Percentiles rank a stretch among this genome's conserved stretches.
Evolutionary conservation across 1,140 invertebrate genomes (phyloP).

Genomic region (Antheraea pernyi): DNA sequence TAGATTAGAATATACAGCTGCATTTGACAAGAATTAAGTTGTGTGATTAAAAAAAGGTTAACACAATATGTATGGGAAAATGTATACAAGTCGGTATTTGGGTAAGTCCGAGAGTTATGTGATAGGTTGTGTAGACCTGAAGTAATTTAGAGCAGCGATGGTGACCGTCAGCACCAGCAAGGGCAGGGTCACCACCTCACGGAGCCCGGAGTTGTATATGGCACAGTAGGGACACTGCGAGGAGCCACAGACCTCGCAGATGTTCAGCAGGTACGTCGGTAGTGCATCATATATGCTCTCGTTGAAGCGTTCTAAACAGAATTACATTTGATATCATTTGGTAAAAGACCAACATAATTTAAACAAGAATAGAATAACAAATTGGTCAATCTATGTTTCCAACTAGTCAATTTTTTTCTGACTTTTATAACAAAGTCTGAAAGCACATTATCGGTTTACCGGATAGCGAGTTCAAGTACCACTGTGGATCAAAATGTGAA

Average conservation of each 20-base stretch:
- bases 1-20: too few species aligned
- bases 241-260: slow-evolving; percentile 98
- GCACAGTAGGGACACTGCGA: slow-evolving; percentile 98
- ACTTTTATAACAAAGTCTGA: too few species aligned
- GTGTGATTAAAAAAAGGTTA: too few species aligned
- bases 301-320: slow-evolving; percentile 92
- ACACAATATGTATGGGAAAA: not conserved
- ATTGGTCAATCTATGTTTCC: too few species aligned
- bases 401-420: too few species aligned
- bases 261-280: slow-evolving; percentile 93
- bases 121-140: not conserved
- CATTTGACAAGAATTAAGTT: too few species aligned
- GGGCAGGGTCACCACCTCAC: slow-evolving; percentile 51
- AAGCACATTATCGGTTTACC: too few species aligned
- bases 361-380: too few species aligned
- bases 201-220: slow-evolving; percentile 87
- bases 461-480: too few species aligned
- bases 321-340: slow-evolving; percentile 43
- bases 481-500: too few species aligned
- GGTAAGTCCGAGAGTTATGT: not conserved
- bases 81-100: not conserved
- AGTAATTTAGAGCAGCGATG: not conserved
- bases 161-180: slow-evolving; percentile 48
- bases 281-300: slow-evolving; percentile 95
- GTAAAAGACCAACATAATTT: too few species aligned